Percentiles rank a stretch among this genome's conserved stretches.
Evolutionary conservation across 2,797 vertebrate genomes (phyloP).

Genomic region (Sciurus vulgaris): DNA sequence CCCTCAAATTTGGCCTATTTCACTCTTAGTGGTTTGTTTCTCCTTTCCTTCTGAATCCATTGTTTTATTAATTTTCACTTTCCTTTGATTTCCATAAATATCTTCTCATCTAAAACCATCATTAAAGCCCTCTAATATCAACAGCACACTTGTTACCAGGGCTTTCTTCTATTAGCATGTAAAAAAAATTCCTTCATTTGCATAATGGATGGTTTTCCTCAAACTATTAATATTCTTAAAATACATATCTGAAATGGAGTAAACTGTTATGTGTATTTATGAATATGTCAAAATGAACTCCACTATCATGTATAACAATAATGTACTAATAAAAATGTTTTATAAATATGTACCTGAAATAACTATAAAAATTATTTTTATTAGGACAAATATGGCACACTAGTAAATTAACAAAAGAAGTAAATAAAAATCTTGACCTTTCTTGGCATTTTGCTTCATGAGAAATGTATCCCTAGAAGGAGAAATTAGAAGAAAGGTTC

Average conservation of each 20-base stretch:
- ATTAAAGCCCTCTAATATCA: background rate
- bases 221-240: conserved; percentile 22
- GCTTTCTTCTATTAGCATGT: background rate
- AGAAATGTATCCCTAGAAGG: background rate
- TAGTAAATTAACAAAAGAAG: background rate
- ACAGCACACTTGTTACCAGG: background rate
- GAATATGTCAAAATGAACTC: too few species aligned
- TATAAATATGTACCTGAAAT: background rate
- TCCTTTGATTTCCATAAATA: background rate
- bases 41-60: background rate
- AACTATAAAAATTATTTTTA: background rate
- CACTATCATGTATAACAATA: too few species aligned
- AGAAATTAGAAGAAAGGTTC: background rate
- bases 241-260: background rate
- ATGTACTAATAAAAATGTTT: too few species aligned
- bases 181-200: background rate
- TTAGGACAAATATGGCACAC: background rate
- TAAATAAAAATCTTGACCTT: background rate
- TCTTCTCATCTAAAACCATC: background rate
- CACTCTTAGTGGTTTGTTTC: background rate
- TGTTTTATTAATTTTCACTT: background rate
- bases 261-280: too few species aligned
- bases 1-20: background rate
- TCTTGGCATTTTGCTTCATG: conserved; percentile 1
- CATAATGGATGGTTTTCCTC: background rate